Percentiles rank a stretch among this genome's conserved stretches.
These are phyloP conservation scores for Ichneumoninae sp. DNA, from an alignment of 2,888 invertebrate genomes.

Conservation along the genomic window DNA sequence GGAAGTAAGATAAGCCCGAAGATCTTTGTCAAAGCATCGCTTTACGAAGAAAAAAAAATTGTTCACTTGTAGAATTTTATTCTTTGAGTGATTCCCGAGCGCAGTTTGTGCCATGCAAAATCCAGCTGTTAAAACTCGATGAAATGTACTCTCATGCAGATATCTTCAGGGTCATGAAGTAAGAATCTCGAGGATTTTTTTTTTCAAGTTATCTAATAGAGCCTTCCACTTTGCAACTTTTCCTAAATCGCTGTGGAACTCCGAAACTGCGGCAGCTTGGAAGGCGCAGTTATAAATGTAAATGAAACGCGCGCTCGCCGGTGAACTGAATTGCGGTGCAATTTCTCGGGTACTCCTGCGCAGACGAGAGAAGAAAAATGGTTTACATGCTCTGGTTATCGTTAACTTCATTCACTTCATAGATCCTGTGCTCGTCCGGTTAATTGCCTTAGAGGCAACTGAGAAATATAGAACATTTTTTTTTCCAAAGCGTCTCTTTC, in stretches of 20 bases:
- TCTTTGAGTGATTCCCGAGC: no score
- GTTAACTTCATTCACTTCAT: conserved; percentile 69
- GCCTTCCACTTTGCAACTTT: not conserved
- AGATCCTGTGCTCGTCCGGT: conserved; percentile 64
- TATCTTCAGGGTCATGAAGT: no score
- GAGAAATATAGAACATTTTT: conserved; percentile 63
- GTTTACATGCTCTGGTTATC: conserved; percentile 72
- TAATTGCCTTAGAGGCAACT: conserved; percentile 61
- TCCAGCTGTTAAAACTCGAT: no score
- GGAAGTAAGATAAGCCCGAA: not conserved
- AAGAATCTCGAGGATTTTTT: not conserved
- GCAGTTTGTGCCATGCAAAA: no score
- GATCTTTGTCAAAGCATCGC: not conserved
- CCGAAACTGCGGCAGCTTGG: conserved; percentile 1
- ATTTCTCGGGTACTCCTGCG: conserved; percentile 45
- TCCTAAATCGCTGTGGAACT: not conserved
- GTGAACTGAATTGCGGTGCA: conserved; percentile 47
- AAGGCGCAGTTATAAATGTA: conserved; percentile 28
- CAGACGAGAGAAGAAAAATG: conserved; percentile 56
- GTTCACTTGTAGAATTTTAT: no score
- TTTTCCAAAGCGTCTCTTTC: not conserved
- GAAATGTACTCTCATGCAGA: no score
- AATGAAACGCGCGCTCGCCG: conserved; percentile 33
- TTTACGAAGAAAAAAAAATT: no score
- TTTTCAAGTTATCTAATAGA: not conserved